A percentile compares a stretch with the other conserved stretches of the same genome.
Evolutionary conservation across 2,113 vertebrate species (phyloP).

Genomic region (pig (Sus scrofa)): T2T-Sscrofa CM000823.6:49732001-49732500

Average conservation of each 20-base stretch:
- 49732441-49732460: conserved; percentile 24
- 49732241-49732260: not conserved
- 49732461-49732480: not conserved
- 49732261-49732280: not conserved
- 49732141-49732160: not conserved
- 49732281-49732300: not conserved
- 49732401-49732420: too few species aligned
- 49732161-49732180: not conserved
- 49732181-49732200: not conserved
- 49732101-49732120: not conserved
- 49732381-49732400: too few species aligned
- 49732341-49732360: too few species aligned
- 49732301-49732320: not conserved
- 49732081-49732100: not conserved
- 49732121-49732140: not conserved
- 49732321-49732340: not conserved
- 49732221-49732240: not conserved
- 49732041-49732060: not conserved
- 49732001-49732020: not conserved
- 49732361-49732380: too few species aligned
- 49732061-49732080: not conserved
- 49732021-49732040: not conserved
- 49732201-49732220: not conserved
- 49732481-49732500: too few species aligned
- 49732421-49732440: not conserved